Conservation (phyloP, 2,888 invertebrate genomes). For the Biston betularia region DNA sequence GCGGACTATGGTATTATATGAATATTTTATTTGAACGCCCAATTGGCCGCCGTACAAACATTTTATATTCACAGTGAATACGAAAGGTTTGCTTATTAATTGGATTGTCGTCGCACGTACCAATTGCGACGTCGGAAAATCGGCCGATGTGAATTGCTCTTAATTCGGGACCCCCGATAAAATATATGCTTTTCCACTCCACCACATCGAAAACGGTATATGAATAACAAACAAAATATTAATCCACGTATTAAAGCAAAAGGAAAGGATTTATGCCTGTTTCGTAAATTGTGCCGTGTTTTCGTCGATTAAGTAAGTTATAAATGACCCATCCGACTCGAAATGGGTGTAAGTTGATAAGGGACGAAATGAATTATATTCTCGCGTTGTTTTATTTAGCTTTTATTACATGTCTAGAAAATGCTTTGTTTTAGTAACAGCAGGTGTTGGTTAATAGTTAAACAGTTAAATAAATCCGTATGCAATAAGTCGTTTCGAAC, state of each 20-base stretch:
- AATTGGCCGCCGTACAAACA: slow-evolving; percentile 71
- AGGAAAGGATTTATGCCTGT: slow-evolving; percentile 41
- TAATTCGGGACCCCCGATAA: slow-evolving; percentile 71
- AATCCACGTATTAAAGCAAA: slow-evolving; percentile 51
- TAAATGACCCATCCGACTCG: slow-evolving; percentile 34
- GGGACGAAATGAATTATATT: slow-evolving; percentile 29
- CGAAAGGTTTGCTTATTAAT: slow-evolving; percentile 82
- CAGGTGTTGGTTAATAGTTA: too few relatives aligned
- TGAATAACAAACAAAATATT: slow-evolving; percentile 69
- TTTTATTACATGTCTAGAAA: slow-evolving; percentile 6
- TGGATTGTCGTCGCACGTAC: slow-evolving; percentile 75
- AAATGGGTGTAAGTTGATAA: slow-evolving; percentile 33
- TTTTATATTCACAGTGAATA: slow-evolving; percentile 80
- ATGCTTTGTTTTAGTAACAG: neutral
- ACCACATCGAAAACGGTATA: slow-evolving; percentile 60
- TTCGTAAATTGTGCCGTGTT: slow-evolving; percentile 37
- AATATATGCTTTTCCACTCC: slow-evolving; percentile 62
- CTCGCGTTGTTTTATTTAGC: slow-evolving; percentile 4
- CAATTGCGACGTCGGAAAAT: slow-evolving; percentile 65
- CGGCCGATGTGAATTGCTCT: slow-evolving; percentile 75
- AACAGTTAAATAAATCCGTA: too few relatives aligned
- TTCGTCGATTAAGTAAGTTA: slow-evolving; percentile 35
- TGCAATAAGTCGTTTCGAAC: too few relatives aligned
- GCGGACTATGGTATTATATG: slow-evolving; percentile 71
- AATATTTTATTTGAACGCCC: slow-evolving; percentile 79